Percentiles rank a stretch among this genome's conserved stretches.
Evolutionary conservation across 2,797 vertebrate species (phyloP).

Genomic region (Dipus sagitta): DNA sequence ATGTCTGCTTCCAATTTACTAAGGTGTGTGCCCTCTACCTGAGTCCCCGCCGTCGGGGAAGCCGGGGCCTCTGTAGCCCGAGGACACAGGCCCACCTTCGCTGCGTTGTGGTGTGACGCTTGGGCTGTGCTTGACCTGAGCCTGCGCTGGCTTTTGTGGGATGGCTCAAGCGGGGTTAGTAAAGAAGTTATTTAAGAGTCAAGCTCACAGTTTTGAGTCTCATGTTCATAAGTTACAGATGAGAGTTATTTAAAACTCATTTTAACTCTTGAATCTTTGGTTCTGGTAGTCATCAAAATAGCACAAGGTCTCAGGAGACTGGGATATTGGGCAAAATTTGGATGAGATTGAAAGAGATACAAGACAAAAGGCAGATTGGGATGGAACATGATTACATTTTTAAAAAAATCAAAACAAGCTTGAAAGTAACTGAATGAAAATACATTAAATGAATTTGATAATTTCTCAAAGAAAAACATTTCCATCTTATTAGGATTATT

Average conservation of each 20-base stretch:
- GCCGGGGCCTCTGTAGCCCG: fast-evolving
- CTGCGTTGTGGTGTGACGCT: no score
- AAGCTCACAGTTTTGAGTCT: not conserved
- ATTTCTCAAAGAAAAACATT: constrained; percentile 18
- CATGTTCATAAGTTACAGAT: not conserved
- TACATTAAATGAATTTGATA: not conserved
- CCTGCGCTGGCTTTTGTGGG: not conserved
- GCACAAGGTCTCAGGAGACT: not conserved
- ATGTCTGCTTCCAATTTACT: constrained; percentile 3
- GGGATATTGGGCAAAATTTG: not conserved
- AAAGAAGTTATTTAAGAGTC: constrained; percentile 34
- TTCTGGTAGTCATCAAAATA: not conserved
- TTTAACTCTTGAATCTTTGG: not conserved
- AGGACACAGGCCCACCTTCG: fast-evolving
- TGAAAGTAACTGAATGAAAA: not conserved
- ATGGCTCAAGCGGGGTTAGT: not conserved
- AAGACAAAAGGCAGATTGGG: not conserved
- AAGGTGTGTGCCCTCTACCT: fast-evolving
- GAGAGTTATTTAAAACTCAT: not conserved
- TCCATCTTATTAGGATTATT: not conserved
- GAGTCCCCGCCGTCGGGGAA: fast-evolving
- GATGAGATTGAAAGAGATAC: not conserved
- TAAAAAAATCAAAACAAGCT: not conserved
- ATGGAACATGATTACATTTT: not conserved
- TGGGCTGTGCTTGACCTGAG: fast-evolving